Evolutionary conservation across 1,140 invertebrate genomes (phyloP).

Genomic region (Drosophila ananassae): DNA sequence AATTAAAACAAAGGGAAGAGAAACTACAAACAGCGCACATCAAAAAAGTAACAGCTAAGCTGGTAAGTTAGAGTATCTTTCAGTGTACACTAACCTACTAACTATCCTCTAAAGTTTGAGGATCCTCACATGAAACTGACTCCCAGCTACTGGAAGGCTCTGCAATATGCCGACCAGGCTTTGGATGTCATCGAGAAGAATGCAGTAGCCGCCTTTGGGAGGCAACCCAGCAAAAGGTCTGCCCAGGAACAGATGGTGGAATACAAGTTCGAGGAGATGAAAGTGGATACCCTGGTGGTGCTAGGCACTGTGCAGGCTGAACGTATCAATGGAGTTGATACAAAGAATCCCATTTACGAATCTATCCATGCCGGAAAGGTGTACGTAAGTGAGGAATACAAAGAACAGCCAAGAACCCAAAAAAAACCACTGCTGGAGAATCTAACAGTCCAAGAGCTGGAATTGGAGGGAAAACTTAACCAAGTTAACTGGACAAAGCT

Average conservation of each 20-base stretch:
- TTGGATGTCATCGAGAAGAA: conserved; percentile 58
- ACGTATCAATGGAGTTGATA: conserved; percentile 61
- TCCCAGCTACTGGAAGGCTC: conserved; percentile 71
- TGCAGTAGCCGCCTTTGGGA: neutral
- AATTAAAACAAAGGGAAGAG: conserved; percentile 16
- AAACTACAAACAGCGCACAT: conserved; percentile 29
- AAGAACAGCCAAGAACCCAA: conserved; percentile 12
- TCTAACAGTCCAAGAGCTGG: conserved; percentile 43
- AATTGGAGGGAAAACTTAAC: conserved; percentile 63
- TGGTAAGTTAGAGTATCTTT: conserved; percentile 36
- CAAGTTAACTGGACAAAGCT: conserved; percentile 55
- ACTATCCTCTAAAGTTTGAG: conserved; percentile 23
- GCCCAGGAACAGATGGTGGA: neutral
- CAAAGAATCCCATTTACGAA: conserved; percentile 48
- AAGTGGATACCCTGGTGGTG: conserved; percentile 61
- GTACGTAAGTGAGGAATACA: conserved; percentile 52
- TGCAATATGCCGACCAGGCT: conserved; percentile 65
- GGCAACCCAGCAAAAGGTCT: conserved; percentile 34
- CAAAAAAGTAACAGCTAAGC: conserved; percentile 54
- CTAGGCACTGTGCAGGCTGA: conserved; percentile 40
- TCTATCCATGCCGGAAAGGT: conserved; percentile 58
- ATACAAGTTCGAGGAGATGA: conserved; percentile 60
- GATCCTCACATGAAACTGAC: conserved; percentile 46
- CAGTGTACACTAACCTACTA: no score
- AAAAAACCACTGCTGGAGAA: conserved; percentile 20